Evolutionary conservation across 2,113 vertebrate species (phyloP).

Genomic region (Reinhardtius hippoglossoides): DNA sequence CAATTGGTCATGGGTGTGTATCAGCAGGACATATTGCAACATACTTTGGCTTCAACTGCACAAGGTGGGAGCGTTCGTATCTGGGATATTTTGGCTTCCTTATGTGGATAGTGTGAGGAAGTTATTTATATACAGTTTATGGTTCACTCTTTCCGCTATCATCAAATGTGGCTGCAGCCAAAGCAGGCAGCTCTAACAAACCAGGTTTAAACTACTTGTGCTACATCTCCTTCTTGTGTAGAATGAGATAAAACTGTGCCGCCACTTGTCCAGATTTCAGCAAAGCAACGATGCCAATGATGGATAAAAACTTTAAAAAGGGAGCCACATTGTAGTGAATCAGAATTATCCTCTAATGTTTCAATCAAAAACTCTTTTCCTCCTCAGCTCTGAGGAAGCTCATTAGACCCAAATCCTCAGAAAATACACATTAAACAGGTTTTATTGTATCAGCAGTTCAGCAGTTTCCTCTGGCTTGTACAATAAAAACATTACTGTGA

Average conservation of each 20-base stretch:
- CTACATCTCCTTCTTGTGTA: not conserved
- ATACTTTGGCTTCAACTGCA: too few species aligned
- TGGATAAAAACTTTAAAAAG: not conserved
- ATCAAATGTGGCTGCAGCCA: too few species aligned
- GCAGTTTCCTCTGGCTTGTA: not conserved
- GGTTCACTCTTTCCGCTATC: too few species aligned
- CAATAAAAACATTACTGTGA: constrained; percentile 8
- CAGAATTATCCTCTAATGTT: not conserved
- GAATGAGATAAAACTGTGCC: not conserved
- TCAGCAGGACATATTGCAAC: too few species aligned
- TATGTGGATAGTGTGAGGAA: too few species aligned
- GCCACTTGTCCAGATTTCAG: not conserved
- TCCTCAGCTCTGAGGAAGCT: not conserved
- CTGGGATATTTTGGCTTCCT: too few species aligned
- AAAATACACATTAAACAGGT: not conserved
- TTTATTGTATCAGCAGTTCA: not conserved
- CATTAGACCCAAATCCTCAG: not conserved
- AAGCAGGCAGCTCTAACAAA: not conserved
- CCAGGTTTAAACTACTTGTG: not conserved
- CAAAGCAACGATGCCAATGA: not conserved
- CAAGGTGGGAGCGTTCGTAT: too few species aligned
- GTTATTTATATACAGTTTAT: too few species aligned
- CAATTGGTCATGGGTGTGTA: too few species aligned
- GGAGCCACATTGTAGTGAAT: not conserved
- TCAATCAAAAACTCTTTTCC: not conserved